A percentile compares a stretch with the other conserved stretches of the same genome.
Conservation (phyloP, 2,888 invertebrate genomes). For the Macrosiphum euphorbiae region DNA sequence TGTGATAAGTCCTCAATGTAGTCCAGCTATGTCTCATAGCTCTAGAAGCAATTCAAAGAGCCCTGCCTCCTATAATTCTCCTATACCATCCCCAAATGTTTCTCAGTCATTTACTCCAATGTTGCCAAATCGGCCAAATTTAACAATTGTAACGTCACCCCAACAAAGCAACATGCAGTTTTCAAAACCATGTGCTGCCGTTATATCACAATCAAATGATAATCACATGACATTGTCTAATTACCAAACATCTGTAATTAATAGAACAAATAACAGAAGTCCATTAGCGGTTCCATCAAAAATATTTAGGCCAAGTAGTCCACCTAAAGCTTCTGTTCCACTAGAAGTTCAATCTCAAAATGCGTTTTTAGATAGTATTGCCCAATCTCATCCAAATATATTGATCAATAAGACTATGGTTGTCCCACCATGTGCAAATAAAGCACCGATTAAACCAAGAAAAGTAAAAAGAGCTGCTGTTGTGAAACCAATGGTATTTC, state of each 20-base stretch:
- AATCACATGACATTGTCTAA: constrained; percentile 19
- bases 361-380: constrained; percentile 68
- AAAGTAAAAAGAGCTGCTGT: constrained; percentile 69
- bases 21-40: constrained; percentile 65
- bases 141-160: constrained; percentile 68
- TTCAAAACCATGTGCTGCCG: constrained; percentile 64
- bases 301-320: constrained; percentile 51
- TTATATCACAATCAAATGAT: constrained; percentile 65
- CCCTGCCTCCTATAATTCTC: constrained; percentile 65
- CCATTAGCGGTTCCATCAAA: constrained; percentile 51
- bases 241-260: constrained; percentile 41
- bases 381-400: constrained; percentile 68
- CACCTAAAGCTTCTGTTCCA: constrained; percentile 60
- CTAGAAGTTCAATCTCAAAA: constrained; percentile 66
- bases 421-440: constrained; percentile 64
- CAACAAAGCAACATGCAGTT: constrained; percentile 60
- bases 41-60: constrained; percentile 64
- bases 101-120: constrained; percentile 60
- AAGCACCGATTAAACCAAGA: constrained; percentile 62
- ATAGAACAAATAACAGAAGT: constrained; percentile 50
- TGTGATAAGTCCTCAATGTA: constrained; percentile 67
- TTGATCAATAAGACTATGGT: constrained; percentile 68
- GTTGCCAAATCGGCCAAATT: constrained; percentile 68
- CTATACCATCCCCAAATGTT: constrained; percentile 64
- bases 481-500: constrained; percentile 69